These are phyloP conservation scores for Sardina pilchardus DNA, from an alignment of 2,113 vertebrate species.

Conservation along the genomic window DNA sequence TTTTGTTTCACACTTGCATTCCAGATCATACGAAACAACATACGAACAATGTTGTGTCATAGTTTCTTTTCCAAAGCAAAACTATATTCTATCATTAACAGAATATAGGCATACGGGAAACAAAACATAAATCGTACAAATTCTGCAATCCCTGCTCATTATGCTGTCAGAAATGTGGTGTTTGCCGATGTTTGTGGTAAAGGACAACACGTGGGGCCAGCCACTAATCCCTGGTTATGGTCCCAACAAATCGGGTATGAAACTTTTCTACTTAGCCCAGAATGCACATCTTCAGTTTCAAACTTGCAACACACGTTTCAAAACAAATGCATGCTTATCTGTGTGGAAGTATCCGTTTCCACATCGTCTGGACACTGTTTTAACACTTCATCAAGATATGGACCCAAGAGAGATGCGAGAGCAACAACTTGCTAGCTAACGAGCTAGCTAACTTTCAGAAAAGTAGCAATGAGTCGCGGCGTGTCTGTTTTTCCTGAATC, in stretches of 20 bases:
- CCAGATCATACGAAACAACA: not conserved
- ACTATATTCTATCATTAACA: not conserved
- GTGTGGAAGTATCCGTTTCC: not conserved
- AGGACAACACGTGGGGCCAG: conserved; percentile 64
- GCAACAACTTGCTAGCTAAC: conserved; percentile 49
- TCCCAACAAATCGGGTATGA: conserved; percentile 65
- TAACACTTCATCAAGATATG: conserved; percentile 9
- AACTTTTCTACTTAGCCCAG: conserved; percentile 42
- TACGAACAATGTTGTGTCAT: not conserved
- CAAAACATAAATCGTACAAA: not conserved
- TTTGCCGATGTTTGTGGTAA: conserved; percentile 41
- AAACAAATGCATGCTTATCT: conserved; percentile 17
- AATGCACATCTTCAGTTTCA: conserved; percentile 16
- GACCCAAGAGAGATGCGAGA: conserved; percentile 14
- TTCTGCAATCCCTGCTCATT: conserved; percentile 7
- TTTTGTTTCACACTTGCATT: not conserved
- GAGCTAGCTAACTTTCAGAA: conserved; percentile 55
- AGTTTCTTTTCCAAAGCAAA: not conserved
- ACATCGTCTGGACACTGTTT: not conserved
- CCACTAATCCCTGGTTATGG: conserved; percentile 43
- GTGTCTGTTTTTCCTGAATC: conserved; percentile 7
- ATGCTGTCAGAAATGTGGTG: conserved; percentile 22
- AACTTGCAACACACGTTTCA: not conserved
- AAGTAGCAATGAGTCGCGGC: conserved; percentile 32
- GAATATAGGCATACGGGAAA: not conserved